Conservation (phyloP, 1,140 invertebrate genomes). For the Euura saliciscinereae region DNA sequence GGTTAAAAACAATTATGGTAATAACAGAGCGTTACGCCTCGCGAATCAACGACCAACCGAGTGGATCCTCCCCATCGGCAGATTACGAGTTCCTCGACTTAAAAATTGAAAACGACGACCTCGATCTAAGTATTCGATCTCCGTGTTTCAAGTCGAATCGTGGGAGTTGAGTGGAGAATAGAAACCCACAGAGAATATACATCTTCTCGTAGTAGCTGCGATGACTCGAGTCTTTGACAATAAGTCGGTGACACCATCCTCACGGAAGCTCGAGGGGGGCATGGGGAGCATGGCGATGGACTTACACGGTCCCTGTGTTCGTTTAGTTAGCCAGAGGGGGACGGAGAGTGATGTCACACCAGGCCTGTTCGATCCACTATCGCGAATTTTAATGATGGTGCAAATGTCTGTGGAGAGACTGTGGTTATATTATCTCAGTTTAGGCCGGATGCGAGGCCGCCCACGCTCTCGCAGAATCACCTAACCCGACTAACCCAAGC, state of each 20-base stretch:
- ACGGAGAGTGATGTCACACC: slow-evolving; percentile 56
- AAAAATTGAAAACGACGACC: too few relatives aligned
- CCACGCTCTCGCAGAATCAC: slow-evolving; percentile 42
- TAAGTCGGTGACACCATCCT: too few relatives aligned
- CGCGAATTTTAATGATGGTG: slow-evolving; percentile 63
- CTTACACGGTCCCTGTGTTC: slow-evolving; percentile 30
- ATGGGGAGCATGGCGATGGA: too few relatives aligned
- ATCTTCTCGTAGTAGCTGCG: not conserved
- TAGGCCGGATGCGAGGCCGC: slow-evolving; percentile 59
- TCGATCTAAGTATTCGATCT: not conserved
- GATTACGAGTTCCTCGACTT: too few relatives aligned
- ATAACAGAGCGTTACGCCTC: not conserved
- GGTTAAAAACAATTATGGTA: not conserved
- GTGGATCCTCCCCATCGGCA: too few relatives aligned
- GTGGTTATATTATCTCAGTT: slow-evolving; percentile 60
- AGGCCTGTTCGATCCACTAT: slow-evolving; percentile 60
- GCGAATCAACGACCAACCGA: too few relatives aligned
- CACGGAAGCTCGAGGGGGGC: too few relatives aligned
- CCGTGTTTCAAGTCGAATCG: not conserved
- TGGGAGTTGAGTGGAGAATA: not conserved
- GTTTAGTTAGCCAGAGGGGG: slow-evolving; percentile 55
- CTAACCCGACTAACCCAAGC: too few relatives aligned
- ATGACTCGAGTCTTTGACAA: not conserved
- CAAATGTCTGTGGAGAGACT: slow-evolving; percentile 56
- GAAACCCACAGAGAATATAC: not conserved